These are phyloP conservation scores for Amiota mariae DNA, from an alignment of 2,888 invertebrate species.

Conservation along the genomic window DNA sequence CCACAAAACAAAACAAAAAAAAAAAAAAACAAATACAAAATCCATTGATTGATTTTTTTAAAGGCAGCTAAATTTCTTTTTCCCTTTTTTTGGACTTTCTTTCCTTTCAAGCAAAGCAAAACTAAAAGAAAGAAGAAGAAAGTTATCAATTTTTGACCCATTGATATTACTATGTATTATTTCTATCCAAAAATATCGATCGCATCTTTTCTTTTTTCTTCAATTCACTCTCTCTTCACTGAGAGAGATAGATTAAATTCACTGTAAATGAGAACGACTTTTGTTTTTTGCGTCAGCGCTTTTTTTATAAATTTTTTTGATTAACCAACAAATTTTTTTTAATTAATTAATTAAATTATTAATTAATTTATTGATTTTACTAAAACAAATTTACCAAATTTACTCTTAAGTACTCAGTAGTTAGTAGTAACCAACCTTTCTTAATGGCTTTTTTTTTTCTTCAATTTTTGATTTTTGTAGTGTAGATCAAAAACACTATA, in stretches of 20 bases:
- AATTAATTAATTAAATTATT: too few relatives aligned
- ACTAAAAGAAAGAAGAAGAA: background rate
- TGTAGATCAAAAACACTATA: background rate
- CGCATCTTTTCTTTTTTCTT: slow-evolving; percentile 31
- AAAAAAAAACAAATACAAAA: too few relatives aligned
- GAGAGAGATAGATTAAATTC: slow-evolving; percentile 31
- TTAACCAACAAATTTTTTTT: slow-evolving; percentile 6
- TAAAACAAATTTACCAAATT: too few relatives aligned
- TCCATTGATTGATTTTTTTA: too few relatives aligned
- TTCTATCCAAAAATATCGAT: slow-evolving; percentile 14
- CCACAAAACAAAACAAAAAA: too few relatives aligned
- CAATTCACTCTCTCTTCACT: background rate
- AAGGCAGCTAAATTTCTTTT: too few relatives aligned
- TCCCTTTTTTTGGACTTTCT: background rate
- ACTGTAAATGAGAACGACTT: slow-evolving; percentile 41
- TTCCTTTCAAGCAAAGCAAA: too few relatives aligned
- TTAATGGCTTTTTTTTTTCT: background rate
- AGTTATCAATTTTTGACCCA: background rate
- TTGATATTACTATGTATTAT: background rate
- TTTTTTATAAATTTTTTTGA: background rate
- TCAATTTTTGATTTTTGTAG: background rate
- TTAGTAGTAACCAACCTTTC: too few relatives aligned
- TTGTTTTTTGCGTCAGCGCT: slow-evolving; percentile 20
- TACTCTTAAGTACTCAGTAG: too few relatives aligned
- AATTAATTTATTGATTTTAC: too few relatives aligned